phyloP scores from a whole-genome alignment of 2,113 vertebrate species.

The Mus musculus region GRCm39 chr8:102695501-102696000 shows the following conservation, averaged over 20 bases:
- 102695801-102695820: not conserved
- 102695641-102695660: not conserved
- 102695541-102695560: not conserved
- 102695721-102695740: not conserved
- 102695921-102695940: not conserved
- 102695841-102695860: not conserved
- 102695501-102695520: not conserved
- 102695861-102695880: not conserved
- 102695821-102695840: not conserved
- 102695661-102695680: not conserved
- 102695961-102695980: not conserved
- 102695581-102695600: not conserved
- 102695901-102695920: not conserved
- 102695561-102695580: not conserved
- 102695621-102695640: not conserved
- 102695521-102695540: not conserved
- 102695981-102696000: not conserved
- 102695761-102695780: not conserved
- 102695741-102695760: not conserved
- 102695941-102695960: not conserved
- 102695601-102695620: not conserved
- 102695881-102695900: not conserved
- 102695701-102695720: not conserved
- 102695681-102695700: not conserved
- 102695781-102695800: not conserved